Base-by-base conservation (phyloP, 1,140 invertebrate species). In the Hylaeus anthracinus region DNA sequence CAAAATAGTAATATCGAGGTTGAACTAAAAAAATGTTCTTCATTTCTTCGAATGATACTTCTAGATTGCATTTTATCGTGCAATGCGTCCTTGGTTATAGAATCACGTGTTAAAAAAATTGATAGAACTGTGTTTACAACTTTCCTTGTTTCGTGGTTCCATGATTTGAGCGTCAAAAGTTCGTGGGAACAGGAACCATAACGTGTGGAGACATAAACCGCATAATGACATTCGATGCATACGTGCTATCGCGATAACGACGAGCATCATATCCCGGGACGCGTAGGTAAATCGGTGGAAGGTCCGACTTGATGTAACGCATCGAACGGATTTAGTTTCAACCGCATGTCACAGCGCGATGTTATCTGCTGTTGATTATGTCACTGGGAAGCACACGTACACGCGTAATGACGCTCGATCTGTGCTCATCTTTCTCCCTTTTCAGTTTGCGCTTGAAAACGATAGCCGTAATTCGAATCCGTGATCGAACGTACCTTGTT, bases 251-350 rank as follows among this genome's bases (percentile, higher is more conserved):
- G 48, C 63, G 39, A 37, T 75, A 64, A 75, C 64, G 41, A 48
- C 26, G n/a, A 37, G n/a, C 64, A 9, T 60, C 43, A 41, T 41
- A 43, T 1, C 9, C 26, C 41, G 14, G 9, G 69, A 58, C 26
- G n/a, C 26, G 15, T 48, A 45, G 74, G 26, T 39, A 41, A 76
- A 76, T 76, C 41, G 15, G 53, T 37, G 72, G 61, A 74, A 74
- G 12, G n/a, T 67, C 37, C 45, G 43, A 14, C 64, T 39, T 60
- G 41, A 48, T 76, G 53, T 69, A 69, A 69, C 74, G 26, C 65
- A 39, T 76, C 65, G 15, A 26, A 45, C 26, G 73, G 74, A 69
- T 76, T 45, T 67, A 69, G 65, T 76, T 76, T 69, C 53, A 69
- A 58, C 65, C 65, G 43, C 74, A 58, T 45, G 26, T 76, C 74